These are phyloP conservation scores for Vipera latastei DNA, from an alignment of 2,797 vertebrate species.

Conservation along the genomic window DNA sequence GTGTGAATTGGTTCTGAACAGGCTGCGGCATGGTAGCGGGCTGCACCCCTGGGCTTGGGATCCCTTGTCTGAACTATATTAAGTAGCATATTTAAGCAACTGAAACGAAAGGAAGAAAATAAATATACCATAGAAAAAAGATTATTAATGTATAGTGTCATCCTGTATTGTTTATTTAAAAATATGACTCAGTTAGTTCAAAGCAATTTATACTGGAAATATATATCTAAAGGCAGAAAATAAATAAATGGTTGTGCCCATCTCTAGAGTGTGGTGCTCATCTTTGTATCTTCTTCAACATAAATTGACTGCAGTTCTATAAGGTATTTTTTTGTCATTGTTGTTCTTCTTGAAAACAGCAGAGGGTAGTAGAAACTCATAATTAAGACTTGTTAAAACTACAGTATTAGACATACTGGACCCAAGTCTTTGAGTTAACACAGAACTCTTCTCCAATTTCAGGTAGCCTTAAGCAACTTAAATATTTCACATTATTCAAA, in stretches of 20 bases:
- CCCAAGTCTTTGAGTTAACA: background rate
- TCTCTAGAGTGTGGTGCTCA: background rate
- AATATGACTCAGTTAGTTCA: background rate
- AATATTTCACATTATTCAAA: background rate
- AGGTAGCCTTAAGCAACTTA: background rate
- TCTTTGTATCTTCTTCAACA: background rate
- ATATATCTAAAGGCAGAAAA: background rate
- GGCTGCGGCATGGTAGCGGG: background rate
- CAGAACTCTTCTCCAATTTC: background rate
- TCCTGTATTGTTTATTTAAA: background rate
- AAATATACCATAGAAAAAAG: background rate
- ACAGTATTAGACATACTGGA: background rate
- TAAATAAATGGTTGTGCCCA: background rate
- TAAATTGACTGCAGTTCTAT: background rate
- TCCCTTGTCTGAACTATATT: background rate
- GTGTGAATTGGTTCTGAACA: background rate
- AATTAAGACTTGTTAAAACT: background rate
- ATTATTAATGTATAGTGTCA: background rate
- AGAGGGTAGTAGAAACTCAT: slow-evolving; percentile 15
- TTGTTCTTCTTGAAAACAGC: background rate
- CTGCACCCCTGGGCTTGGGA: background rate
- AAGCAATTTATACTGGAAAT: background rate
- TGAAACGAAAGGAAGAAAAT: background rate
- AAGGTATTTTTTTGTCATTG: background rate
- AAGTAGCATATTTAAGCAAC: background rate